These are phyloP conservation scores for Pyrocoelia pectoralis DNA, from an alignment of 2,888 invertebrate species.

Conservation along the genomic window DNA sequence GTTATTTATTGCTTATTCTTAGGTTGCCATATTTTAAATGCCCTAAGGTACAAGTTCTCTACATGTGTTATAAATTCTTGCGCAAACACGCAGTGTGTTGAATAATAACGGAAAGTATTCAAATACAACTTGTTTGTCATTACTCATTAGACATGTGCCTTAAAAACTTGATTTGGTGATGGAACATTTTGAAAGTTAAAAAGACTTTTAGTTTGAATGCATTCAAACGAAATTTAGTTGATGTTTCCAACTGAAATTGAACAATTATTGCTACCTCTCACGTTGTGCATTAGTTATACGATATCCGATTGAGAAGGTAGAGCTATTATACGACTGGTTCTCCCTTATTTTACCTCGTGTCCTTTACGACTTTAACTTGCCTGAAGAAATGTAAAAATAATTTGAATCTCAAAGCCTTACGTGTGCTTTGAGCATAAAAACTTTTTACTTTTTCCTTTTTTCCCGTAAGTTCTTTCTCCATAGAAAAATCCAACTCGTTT, in stretches of 20 bases:
- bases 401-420: constrained; percentile 35
- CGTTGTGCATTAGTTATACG: constrained; percentile 21
- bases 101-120: too few relatives aligned
- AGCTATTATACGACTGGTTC: constrained; percentile 29
- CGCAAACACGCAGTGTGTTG: too few relatives aligned
- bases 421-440: constrained; percentile 33
- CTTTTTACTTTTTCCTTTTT: constrained; percentile 24
- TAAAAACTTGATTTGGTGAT: too few relatives aligned
- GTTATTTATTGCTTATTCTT: too few relatives aligned
- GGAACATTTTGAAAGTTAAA: background rate
- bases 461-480: background rate
- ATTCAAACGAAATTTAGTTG: constrained; percentile 11
- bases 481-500: background rate
- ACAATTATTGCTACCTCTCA: constrained; percentile 20
- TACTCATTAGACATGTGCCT: too few relatives aligned
- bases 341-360: constrained; percentile 31
- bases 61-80: too few relatives aligned
- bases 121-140: too few relatives aligned
- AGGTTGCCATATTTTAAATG: too few relatives aligned
- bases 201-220: too few relatives aligned
- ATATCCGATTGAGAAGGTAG: constrained; percentile 25
- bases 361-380: constrained; percentile 29
- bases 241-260: constrained; percentile 17
- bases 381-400: constrained; percentile 34
- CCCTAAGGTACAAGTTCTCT: too few relatives aligned